Evolutionary conservation across 2,113 vertebrate species (phyloP), one percentile per base, ranked within the genome.

Genomic region (Gobio gobio): DNA sequence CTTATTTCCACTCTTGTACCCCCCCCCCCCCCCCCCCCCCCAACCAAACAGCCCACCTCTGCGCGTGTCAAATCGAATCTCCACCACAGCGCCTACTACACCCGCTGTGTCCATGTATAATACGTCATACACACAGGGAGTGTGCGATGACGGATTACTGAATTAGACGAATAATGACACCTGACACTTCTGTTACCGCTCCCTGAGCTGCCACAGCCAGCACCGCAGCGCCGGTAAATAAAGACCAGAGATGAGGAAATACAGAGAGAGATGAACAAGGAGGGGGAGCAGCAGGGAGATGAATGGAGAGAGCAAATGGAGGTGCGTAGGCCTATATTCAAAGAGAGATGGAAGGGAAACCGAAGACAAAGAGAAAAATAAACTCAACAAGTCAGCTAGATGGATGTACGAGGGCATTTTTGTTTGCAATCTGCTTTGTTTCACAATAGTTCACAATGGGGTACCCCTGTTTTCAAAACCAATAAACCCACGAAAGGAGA

Each of bases 121-220:
- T 93, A 91, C 64, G 90, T 92, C 92, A 92, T 93, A 93, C 92
- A 94, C 82, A 94, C 92, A 91, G 90, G 90, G 92, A 91, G 92
- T 83, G 89, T 90, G 91, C 89, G 91, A 95, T 95, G 94, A 95
- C 94, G 92, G 94, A 95, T 95, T 94, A 95, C 94, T 92, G 93
- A 94, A 95, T 95, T 94, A 95, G 92, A 92, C 92, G 90, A 94
- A 94, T 95, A 95, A 95, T 94, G 94, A 95, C 95, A 95, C 94
- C 94, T 95, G 95, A 95, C 95, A 95, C 94, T 94, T 93, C 91
- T 94, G 95, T 95, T 95, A 95, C 94, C 93, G 93, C 92, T 94
- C 91, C 89, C 91, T 92, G 90, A 94, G 92, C 93, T 90, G 90
- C 91, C 90, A 91, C 91, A 89, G 92, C 92, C 90, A 91, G 90